Evolutionary conservation across 2,113 vertebrate genomes (phyloP).

Genomic region (Stegastes partitus): DNA sequence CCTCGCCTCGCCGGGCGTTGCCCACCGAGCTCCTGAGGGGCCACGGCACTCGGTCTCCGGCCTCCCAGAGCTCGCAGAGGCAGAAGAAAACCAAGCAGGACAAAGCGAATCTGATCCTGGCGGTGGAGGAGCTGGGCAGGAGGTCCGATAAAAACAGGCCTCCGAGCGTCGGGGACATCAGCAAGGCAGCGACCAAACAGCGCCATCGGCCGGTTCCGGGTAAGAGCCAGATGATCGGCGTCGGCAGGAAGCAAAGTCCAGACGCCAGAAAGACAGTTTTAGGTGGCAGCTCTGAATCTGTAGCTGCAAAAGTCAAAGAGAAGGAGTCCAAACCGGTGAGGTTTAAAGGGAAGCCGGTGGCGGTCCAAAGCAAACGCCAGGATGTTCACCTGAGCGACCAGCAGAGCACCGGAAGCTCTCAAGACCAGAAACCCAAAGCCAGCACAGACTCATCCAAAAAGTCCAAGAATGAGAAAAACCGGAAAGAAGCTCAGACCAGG

Average conservation of each 20-base stretch:
- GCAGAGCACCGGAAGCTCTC: not conserved
- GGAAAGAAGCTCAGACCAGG: conserved; percentile 22
- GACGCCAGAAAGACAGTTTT: conserved; percentile 16
- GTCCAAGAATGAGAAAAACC: conserved; percentile 58
- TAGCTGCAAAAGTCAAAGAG: not conserved
- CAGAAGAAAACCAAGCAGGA: conserved; percentile 28
- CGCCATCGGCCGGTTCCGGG: not conserved
- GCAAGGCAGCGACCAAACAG: conserved; percentile 32
- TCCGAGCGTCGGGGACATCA: conserved; percentile 5
- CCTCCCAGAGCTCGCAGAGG: conserved; percentile 3
- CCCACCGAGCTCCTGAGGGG: conserved; percentile 56
- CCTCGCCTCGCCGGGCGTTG: conserved; percentile 28
- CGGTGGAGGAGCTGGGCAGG: conserved; percentile 32
- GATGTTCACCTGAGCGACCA: conserved; percentile 6
- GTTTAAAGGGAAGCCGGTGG: conserved; percentile 27
- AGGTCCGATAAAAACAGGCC: conserved; percentile 7
- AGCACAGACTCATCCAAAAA: conserved; percentile 30
- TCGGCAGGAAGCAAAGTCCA: conserved; percentile 14
- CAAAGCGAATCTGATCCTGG: conserved; percentile 55
- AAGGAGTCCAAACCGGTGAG: conserved; percentile 23
- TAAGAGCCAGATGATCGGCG: conserved; percentile 22
- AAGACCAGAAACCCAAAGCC: not conserved
- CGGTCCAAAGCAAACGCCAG: conserved; percentile 10
- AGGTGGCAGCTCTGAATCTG: conserved; percentile 21
- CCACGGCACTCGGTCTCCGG: conserved; percentile 23